Evolutionary conservation across 2,797 vertebrate genomes (phyloP).

Genomic region (Acanthornis magna): DNA sequence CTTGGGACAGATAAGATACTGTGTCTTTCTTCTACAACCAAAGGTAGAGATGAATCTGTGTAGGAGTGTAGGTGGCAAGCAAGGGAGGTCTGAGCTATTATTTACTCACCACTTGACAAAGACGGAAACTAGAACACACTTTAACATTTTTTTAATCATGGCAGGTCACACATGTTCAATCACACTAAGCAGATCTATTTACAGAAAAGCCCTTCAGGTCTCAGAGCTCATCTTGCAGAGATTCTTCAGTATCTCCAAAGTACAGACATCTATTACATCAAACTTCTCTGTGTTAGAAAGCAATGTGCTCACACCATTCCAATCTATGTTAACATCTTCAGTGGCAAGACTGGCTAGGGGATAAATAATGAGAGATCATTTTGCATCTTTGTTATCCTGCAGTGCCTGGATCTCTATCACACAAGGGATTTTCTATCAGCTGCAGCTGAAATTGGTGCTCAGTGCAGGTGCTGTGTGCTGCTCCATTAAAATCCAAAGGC

Average conservation of each 20-base stretch:
- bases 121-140: constrained; percentile 1
- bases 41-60: not conserved
- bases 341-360: not conserved
- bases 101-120: constrained; percentile 5
- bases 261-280: not conserved
- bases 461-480: not conserved
- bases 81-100: not conserved
- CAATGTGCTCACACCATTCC: not conserved
- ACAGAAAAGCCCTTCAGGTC: not conserved
- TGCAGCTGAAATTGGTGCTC: not conserved
- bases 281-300: not conserved
- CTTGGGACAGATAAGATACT: not conserved
- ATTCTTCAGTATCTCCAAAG: not conserved
- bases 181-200: not conserved
- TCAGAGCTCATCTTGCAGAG: not conserved
- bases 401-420: not conserved
- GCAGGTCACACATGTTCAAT: not conserved
- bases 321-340: not conserved
- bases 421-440: not conserved
- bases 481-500: not conserved
- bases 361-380: not conserved
- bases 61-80: not conserved
- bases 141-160: not conserved
- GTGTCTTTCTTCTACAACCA: constrained; percentile 10
- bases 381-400: not conserved